phyloP scores from a whole-genome alignment of 1,140 invertebrate species.

The Caenorhabditis briggsae region DNA sequence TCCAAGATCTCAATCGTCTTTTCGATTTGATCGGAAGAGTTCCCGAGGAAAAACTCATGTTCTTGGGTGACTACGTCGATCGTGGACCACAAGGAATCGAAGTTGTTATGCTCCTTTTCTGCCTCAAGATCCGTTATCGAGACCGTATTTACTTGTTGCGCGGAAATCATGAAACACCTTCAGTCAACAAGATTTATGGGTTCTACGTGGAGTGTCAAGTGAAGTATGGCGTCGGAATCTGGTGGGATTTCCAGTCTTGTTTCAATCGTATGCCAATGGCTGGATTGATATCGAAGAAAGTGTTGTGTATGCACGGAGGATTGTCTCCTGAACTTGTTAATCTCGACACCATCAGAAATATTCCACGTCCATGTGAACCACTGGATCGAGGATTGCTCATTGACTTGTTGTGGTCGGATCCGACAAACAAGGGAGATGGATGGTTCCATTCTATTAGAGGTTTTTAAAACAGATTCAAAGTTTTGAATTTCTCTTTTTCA shows the following conservation, averaged over 20 bases:
- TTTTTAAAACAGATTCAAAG: not conserved
- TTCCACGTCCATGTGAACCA: conserved; percentile 69
- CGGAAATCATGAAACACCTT: conserved; percentile 83
- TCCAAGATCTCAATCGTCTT: conserved; percentile 80
- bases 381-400: conserved; percentile 70
- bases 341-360: conserved; percentile 68
- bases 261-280: conserved; percentile 72
- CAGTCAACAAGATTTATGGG: conserved; percentile 82
- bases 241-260: conserved; percentile 71
- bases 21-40: conserved; percentile 80
- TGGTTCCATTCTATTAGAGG: conserved; percentile 70
- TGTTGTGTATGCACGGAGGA: conserved; percentile 69
- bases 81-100: conserved; percentile 86
- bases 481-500: not conserved
- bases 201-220: conserved; percentile 79
- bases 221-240: conserved; percentile 68
- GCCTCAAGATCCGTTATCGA: conserved; percentile 79
- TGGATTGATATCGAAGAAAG: conserved; percentile 70
- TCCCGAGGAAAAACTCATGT: conserved; percentile 79
- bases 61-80: conserved; percentile 90
- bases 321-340: conserved; percentile 66
- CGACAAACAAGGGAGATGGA: conserved; percentile 71
- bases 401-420: conserved; percentile 72
- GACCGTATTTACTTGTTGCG: conserved; percentile 83
- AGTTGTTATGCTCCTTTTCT: conserved; percentile 80